phyloP scores from a whole-genome alignment of 2,888 invertebrate species.

The Apotomis capreana region DNA sequence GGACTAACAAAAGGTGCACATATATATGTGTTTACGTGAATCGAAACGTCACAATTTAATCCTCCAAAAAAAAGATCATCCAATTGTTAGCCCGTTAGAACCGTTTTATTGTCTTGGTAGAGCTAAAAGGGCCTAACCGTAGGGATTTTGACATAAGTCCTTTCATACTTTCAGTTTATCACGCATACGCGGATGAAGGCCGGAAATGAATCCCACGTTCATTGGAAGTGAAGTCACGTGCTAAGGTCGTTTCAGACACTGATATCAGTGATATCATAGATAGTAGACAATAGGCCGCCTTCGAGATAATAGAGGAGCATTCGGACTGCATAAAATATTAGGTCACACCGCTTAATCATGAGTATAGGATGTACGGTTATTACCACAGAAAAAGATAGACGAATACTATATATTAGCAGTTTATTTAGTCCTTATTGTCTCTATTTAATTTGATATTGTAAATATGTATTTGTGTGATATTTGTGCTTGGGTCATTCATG shows the following conservation, averaged over 20 bases:
- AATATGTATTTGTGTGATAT: no score
- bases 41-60: neutral
- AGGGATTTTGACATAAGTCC: neutral
- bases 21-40: neutral
- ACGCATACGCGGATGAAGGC: neutral
- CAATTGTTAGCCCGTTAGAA: neutral
- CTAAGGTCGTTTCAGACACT: neutral
- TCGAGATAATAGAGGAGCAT: slow-evolving; percentile 11
- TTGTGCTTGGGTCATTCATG: no score
- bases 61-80: neutral
- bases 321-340: neutral
- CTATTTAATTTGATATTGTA: no score
- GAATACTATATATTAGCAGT: no score
- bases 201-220: slow-evolving; percentile 9
- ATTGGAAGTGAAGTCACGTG: slow-evolving; percentile 14
- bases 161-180: neutral
- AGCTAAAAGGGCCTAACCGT: neutral
- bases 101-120: neutral
- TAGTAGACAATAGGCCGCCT: slow-evolving; percentile 18
- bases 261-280: slow-evolving; percentile 17
- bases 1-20: no score
- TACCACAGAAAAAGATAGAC: no score
- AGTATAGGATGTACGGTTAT: neutral
- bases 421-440: no score
- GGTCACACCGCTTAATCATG: neutral